Base-by-base conservation (phyloP, 2,797 vertebrate species). In the Scomberomorus guttatus region DNA sequence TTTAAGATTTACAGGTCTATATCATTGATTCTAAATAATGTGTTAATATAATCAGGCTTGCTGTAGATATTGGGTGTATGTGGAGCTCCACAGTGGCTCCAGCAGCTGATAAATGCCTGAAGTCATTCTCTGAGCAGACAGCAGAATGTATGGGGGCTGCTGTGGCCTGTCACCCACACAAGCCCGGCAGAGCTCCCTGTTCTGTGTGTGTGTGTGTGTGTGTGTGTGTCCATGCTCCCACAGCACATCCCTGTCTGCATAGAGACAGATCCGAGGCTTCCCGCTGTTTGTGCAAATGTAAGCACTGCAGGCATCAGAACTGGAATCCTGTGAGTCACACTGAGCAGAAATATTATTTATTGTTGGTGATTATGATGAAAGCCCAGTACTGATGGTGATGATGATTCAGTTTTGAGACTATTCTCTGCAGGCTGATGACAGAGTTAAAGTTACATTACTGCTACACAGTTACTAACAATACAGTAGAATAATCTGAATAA, bases 231-330 rank as follows among this genome's bases (percentile, higher is more conserved):
- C 46, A 51, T 0, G 5, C 50, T 42, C 55, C 62, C 37, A 51
- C 3, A 22, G 50, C 20, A 34, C 60, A 50, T 50, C 20, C 44
- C 55, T 37, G 22, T 51, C 65, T 65, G 60, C 55, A 57, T 27
- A 32, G 63, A 81, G 64, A 79, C 44, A 48, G 18, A 51, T 50
- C 54, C 1, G 13, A 32, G 29, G 52, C 6, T 61, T 72, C 58
- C 39, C 51, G 20, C 37, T 37, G 42, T 62, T 77, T 66, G 37
- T 72, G 72, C 54, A 39, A 46, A 75, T 25, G 51, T 64, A 8
- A 68, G 73, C 75, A 59, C 67, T 57, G 32, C 69, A 63, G 72
- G 58, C 37, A 54, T 68, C 51, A 56, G n/a, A 70, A 37, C 5
- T 14, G 56, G 22, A 62, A 14, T 57, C 56, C 57, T 46, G 51